Base-by-base conservation (phyloP, 1,140 invertebrate genomes). In the Sinonovacula constricta region DNA sequence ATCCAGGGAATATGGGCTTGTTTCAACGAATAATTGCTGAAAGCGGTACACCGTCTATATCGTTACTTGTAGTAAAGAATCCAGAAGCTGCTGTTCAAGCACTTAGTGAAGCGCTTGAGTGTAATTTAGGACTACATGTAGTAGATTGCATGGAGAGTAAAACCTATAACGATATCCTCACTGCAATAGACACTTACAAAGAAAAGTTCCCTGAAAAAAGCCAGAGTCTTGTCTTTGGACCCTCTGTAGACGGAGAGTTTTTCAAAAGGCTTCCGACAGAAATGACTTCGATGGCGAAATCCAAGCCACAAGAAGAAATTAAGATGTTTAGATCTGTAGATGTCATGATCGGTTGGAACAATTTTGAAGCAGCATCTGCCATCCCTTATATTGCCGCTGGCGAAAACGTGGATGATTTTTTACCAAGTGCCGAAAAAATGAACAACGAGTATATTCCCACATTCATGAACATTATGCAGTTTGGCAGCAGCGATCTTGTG, bases 21-120 rank as follows among this genome's bases (percentile, higher is more conserved):
- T 81, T 85, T 28, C 79, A 81, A 14, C 68, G 74, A 24, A 75
- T 72, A 15, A 83, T 85, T 18, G 75, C 70, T n/a, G 66, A 85
- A 24, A 85, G 83, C 49, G 83, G 83, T 15, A 39, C 68, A 28
- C 49, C 82, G 0, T 53, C 63, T 22, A 60, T 67, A 36, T 39
- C 57, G 15, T 80, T 72, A 70, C 60, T 76, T n/a, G 69, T 72
- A 30, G 26, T 33, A 18, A 53, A 60, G 12, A 49, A 31, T 3
- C 60, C 45, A 45, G 39, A 10, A 45, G 39, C 39, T 67, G 71
- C 12, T 49, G 39, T 34, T 33, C 57, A 12, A 60, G 54, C 28
- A 71, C 49, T 36, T 28, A 66, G 3, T 71, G 7, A 24, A n/a
- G 2, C 26, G n/a, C 56, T 59, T 59, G 59, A 62, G 33, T 70